Percentiles rank a stretch among this genome's conserved stretches.
Evolutionary conservation across 2,113 vertebrate genomes (phyloP).

Genomic region (Ploceus nigricollis): DNA sequence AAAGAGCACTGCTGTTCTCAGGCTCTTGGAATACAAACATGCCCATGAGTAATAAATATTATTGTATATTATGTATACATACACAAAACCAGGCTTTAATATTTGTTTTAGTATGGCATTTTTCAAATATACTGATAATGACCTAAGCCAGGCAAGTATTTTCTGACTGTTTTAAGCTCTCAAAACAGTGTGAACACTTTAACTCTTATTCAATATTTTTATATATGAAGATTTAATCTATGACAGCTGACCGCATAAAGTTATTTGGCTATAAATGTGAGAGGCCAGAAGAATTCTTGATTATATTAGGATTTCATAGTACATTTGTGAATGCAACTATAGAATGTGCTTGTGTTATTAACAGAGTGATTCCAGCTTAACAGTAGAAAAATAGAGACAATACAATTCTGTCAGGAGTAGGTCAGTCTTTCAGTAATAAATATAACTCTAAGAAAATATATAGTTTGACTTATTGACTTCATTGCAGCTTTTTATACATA

Average conservation of each 20-base stretch:
- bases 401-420: background rate
- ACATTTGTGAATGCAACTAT: background rate
- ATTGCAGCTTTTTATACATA: constrained; percentile 54
- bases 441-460: constrained; percentile 6
- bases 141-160: background rate
- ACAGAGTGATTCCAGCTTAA: background rate
- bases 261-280: background rate
- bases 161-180: background rate
- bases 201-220: background rate
- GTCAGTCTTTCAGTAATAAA: constrained; percentile 20
- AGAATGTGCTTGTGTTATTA: background rate
- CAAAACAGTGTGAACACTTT: background rate
- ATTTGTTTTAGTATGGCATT: background rate
- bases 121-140: background rate
- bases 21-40: constrained; percentile 1
- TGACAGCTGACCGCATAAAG: background rate
- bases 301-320: background rate
- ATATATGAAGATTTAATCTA: background rate
- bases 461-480: constrained; percentile 46
- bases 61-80: background rate
- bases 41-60: background rate
- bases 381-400: background rate
- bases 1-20: constrained; percentile 21
- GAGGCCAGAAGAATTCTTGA: background rate
- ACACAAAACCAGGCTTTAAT: background rate